A percentile compares a stretch with the other conserved stretches of the same genome.
Conservation (phyloP, 2,888 invertebrate species). For the Itoplectis maculator region DNA sequence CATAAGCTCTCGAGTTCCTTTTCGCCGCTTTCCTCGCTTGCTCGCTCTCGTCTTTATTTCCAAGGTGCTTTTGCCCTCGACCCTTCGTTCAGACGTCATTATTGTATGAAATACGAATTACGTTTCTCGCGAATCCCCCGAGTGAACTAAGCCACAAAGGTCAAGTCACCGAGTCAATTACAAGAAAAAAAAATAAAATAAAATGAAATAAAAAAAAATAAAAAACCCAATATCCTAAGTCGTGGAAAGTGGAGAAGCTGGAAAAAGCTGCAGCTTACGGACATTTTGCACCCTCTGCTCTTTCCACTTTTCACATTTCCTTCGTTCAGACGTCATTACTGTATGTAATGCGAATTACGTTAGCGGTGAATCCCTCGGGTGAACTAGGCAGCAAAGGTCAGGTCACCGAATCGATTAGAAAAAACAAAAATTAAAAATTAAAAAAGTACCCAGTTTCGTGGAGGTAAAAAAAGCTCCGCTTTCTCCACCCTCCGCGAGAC, state of each 20-base stretch:
- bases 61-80: not conserved
- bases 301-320: no score
- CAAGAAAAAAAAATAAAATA: no score
- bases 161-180: slow-evolving; percentile 4
- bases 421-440: no score
- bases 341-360: not conserved
- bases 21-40: not conserved
- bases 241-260: not conserved
- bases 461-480: no score
- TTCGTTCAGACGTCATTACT: not conserved
- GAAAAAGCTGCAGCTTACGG: not conserved
- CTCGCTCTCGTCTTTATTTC: not conserved
- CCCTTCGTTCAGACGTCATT: not conserved
- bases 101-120: not conserved
- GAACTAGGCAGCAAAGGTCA: not conserved
- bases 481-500: not conserved
- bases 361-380: slow-evolving; percentile 3
- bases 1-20: not conserved
- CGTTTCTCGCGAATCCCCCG: not conserved
- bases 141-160: not conserved
- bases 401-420: not conserved
- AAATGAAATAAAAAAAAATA: no score
- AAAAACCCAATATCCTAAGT: no score
- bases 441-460: no score
- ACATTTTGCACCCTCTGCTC: no score